These are phyloP conservation scores for Maniola hyperantus DNA, from an alignment of 2,888 invertebrate species.

Conservation along the genomic window DNA sequence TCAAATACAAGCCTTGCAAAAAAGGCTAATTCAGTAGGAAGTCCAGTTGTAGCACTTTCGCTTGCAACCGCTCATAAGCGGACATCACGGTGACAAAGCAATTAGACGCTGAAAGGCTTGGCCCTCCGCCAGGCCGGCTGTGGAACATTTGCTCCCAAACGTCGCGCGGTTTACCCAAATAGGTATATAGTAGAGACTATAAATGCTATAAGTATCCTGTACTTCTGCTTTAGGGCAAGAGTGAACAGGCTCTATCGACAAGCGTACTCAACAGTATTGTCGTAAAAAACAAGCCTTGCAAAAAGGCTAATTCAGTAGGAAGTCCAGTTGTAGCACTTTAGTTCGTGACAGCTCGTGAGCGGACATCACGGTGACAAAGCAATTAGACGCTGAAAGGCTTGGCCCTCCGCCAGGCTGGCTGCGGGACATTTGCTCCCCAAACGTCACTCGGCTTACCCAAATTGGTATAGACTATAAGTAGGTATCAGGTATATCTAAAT, in stretches of 20 bases:
- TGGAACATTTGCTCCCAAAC: neutral
- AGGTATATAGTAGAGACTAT: no score
- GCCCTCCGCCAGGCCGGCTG: neutral
- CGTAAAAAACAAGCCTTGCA: no score
- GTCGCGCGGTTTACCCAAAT: neutral
- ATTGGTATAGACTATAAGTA: no score
- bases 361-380: slow-evolving; percentile 3
- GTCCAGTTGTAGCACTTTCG: neutral
- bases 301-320: neutral
- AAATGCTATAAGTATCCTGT: neutral
- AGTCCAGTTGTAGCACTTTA: neutral
- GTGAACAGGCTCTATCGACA: no score
- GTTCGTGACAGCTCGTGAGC: neutral
- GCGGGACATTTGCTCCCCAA: neutral
- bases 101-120: slow-evolving; percentile 6
- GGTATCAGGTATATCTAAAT: no score
- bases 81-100: slow-evolving; percentile 3
- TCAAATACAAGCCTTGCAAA: neutral
- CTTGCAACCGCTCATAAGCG: neutral
- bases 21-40: neutral
- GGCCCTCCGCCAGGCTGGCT: neutral
- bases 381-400: slow-evolving; percentile 6
- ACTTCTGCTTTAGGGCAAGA: no score
- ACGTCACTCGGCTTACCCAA: neutral
- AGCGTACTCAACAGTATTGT: no score